Percentiles rank a stretch among this genome's conserved stretches.
Evolutionary conservation across 2,113 vertebrate genomes (phyloP).

Genomic region (Saccopteryx leptura): DNA sequence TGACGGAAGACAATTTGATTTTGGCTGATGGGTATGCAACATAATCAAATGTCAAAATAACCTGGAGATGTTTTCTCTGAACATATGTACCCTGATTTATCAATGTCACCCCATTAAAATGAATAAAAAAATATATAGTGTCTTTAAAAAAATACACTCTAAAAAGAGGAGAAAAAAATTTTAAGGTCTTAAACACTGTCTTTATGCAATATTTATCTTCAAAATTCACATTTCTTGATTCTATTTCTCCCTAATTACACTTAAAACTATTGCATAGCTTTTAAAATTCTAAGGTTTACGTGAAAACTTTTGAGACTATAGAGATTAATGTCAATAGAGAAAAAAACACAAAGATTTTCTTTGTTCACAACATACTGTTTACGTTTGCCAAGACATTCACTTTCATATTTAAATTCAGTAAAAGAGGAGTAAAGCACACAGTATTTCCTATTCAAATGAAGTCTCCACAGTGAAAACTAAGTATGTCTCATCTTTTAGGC

Average conservation of each 20-base stretch:
- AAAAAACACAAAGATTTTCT: neutral
- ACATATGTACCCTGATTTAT: no score
- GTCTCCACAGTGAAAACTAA: neutral
- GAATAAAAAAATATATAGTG: no score
- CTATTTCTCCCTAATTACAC: neutral
- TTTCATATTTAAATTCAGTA: slow-evolving; percentile 14
- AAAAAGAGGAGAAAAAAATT: neutral
- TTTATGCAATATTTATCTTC: neutral
- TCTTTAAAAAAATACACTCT: neutral
- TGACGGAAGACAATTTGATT: no score
- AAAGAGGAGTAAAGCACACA: neutral
- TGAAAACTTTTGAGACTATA: neutral
- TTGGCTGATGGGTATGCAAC: no score
- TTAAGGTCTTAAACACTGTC: neutral
- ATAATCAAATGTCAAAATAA: no score
- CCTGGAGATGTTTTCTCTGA: no score
- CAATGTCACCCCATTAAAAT: no score
- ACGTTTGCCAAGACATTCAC: neutral
- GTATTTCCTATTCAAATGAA: neutral
- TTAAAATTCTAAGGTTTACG: neutral
- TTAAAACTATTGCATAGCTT: slow-evolving; percentile 6
- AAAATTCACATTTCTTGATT: neutral
- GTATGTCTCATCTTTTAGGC: neutral
- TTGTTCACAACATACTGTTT: neutral
- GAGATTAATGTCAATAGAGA: neutral